Base-by-base conservation (phyloP, 2,113 vertebrate species). In the Leiothrix lutea region DNA sequence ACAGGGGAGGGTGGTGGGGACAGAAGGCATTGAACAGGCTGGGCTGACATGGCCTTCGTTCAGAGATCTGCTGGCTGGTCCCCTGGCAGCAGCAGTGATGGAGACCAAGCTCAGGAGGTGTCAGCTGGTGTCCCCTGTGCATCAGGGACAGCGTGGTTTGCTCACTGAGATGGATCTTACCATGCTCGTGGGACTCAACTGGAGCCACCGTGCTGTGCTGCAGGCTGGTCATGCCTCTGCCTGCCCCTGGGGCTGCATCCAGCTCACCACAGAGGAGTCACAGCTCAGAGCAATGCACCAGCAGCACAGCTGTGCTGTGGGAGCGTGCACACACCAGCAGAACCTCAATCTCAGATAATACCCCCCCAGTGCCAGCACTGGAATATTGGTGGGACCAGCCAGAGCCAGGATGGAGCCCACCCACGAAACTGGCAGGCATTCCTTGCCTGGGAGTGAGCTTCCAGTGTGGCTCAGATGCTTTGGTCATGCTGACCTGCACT, bases 121-220 rank as follows among this genome's bases (percentile, higher is more conserved):
- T 47, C 57, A 64, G 24, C 58, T 36, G 54, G 44, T 14, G 7
- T 48, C 72, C 64, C 35, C 60, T 35, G 50, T 42, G 78, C 0
- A 0, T 22, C 5, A 2, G 23, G 48, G 35, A 25, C 1, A 4
- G 33, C 0, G 2, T 50, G 29, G 29, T 57, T 57, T 81, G 60
- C 45, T 87, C 35, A 7, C 69, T 81, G 11, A 28, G 50, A 44
- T 5, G 3, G 44, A 77, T 50, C 51, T 51, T 31, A 20, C 29
- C 31, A 0, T 0, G 2, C 67, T 18, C 0, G 0, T 4, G 11
- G 53, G 81, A 38, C 44, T 31, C 0, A 0, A 0, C 44, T 31
- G 28, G 42, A 80, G 35, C 16, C 9, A 5, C 42, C 0, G 0
- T 18, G 11, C 17, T 42, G 35, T 48, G 35, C 28, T 35, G 8